Evolutionary conservation across 2,888 invertebrate genomes (phyloP), one percentile per base, ranked within the genome.

Genomic region (Netelia melanura): DNA sequence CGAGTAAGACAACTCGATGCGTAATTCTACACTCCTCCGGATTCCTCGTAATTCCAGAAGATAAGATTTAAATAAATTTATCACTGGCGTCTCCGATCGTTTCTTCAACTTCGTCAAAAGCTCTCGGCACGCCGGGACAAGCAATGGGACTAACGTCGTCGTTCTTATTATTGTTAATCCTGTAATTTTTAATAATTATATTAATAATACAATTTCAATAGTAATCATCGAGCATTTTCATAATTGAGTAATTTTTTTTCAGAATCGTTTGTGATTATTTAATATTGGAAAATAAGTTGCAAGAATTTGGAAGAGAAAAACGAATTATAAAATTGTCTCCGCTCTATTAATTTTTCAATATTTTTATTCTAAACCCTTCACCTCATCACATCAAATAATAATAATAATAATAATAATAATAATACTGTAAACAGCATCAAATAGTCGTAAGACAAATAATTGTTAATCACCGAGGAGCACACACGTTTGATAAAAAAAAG

Each of bases 61-160:
- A 74, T 74, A 23, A 52, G 61, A 74, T 62, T 74, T n/a, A 74
- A 74, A 61, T 74, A 74, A 62, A 61, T 74, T 61, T 74, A n/a
- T 25, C 30, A 14, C 61, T 61, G 25, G 30, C 30, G 3, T 74
- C 62, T 11, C 25, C 48, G 21, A 62, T 74, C 62, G 25, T 61
- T 23, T 72, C 14, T 54, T 9, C 25, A 70, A 30, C 58, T 38
- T 21, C 21, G 6, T 43, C n/a, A 58, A 1, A 3, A 43, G 17
- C 17, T 6, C 3, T 71, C 48, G 1, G 0, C 48, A 0, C 10
- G 48, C 6, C 14, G 10, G 0, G 14, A 48, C 3, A 14, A 2
- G 48, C 11, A 48, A 48, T 48, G 48, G 11, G 48, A 14, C 48
- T 3, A 48, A 48, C 10, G 11, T 48, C 11, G 48, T 3, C 14